phyloP scores from a whole-genome alignment of 2,113 vertebrate genomes.

The Ammodramus savannarum region DNA sequence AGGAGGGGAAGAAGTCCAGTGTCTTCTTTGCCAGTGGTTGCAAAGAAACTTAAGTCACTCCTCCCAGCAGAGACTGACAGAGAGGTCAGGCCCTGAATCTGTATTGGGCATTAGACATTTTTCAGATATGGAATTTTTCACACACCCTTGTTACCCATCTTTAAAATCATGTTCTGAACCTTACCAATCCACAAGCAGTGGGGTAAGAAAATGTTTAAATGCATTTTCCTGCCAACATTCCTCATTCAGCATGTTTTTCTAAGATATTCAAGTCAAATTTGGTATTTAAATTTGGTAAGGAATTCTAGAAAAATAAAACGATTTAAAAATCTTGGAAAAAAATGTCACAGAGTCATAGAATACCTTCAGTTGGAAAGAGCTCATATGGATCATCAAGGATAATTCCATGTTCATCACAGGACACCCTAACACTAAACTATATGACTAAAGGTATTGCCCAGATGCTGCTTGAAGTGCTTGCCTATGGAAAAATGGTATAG shows the following conservation, averaged over 20 bases:
- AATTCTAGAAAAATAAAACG: background rate
- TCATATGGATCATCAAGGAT: background rate
- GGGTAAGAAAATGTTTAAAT: background rate
- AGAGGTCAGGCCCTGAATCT: background rate
- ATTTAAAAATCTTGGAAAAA: background rate
- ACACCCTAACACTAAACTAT: background rate
- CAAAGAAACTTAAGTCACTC: background rate
- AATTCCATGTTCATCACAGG: background rate
- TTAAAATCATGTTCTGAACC: background rate
- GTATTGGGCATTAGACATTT: background rate
- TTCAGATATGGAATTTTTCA: background rate
- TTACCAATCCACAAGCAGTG: background rate
- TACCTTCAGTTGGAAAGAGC: background rate
- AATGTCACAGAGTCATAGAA: background rate
- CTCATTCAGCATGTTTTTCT: background rate
- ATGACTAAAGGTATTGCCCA: background rate
- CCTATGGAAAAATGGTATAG: background rate
- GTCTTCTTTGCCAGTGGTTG: background rate
- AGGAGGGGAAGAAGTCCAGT: background rate
- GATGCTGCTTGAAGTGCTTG: background rate
- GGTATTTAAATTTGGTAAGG: background rate
- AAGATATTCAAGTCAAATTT: background rate
- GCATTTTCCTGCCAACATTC: background rate
- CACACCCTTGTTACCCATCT: background rate
- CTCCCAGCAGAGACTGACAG: accelerated